Conservation (phyloP, 2,888 invertebrate species). For the Archaeoteleia sp. region DNA sequence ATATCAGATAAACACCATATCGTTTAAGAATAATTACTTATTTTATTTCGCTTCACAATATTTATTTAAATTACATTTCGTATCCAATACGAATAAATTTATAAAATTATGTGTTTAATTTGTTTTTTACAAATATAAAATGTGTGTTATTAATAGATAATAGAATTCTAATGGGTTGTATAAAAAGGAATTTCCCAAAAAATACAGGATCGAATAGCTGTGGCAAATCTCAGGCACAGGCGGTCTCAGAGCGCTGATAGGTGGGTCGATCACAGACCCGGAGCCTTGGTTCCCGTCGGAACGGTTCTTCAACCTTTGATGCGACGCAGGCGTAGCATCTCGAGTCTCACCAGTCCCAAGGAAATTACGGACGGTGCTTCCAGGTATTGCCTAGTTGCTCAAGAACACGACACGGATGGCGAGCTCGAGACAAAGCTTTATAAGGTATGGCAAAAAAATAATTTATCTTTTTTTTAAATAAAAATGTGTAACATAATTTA, state of each 20-base stretch:
- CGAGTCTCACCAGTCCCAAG: constrained; percentile 86
- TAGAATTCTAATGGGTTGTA: constrained; percentile 27
- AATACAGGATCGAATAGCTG: constrained; percentile 78
- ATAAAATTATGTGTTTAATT: no score
- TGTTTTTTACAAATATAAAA: no score
- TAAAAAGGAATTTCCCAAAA: constrained; percentile 28
- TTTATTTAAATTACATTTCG: no score
- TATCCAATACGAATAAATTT: no score
- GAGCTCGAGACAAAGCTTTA: constrained; percentile 94
- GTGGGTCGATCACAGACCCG: constrained; percentile 94
- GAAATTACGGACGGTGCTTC: constrained; percentile 77
- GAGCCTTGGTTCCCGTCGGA: constrained; percentile 86
- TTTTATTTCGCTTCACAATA: no score
- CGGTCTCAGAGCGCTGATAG: constrained; percentile 87
- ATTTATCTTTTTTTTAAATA: constrained; percentile 6
- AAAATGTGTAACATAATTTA: constrained; percentile 2
- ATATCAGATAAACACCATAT: no score
- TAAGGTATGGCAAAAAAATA: constrained; percentile 78
- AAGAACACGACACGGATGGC: constrained; percentile 93
- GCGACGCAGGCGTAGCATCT: constrained; percentile 87
- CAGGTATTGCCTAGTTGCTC: constrained; percentile 94
- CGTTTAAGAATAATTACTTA: no score
- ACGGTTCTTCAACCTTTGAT: constrained; percentile 93
- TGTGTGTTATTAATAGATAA: no score
- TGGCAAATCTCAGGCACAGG: constrained; percentile 84